Conservation (phyloP, 1,140 invertebrate species). For the Phortica variegata region DNA sequence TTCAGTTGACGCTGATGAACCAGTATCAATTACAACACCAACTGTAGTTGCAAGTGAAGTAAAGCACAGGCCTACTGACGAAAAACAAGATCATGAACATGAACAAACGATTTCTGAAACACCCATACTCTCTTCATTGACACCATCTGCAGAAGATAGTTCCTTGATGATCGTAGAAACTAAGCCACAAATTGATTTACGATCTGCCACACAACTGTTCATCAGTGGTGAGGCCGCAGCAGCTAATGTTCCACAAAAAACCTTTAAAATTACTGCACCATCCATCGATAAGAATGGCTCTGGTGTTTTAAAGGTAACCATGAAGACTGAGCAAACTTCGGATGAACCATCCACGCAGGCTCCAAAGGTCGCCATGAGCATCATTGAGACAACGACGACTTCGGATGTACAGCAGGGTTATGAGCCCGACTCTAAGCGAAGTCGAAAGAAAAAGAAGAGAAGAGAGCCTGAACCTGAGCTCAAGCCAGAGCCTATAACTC, state of each 20-base stretch:
- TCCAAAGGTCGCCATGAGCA: conserved; percentile 44
- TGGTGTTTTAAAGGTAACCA: conserved; percentile 37
- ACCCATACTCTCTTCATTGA: too few species aligned
- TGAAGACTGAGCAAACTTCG: conserved; percentile 10
- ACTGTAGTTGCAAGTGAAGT: too few species aligned
- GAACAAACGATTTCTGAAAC: too few species aligned
- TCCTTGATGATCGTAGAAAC: not conserved
- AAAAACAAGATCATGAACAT: too few species aligned
- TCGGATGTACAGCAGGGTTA: conserved; percentile 21
- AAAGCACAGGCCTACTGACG: too few species aligned
- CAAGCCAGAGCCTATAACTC: conserved; percentile 34
- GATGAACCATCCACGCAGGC: conserved; percentile 11
- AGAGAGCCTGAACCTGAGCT: conserved; percentile 32
- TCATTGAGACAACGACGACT: conserved; percentile 34
- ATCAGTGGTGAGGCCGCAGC: conserved; percentile 39
- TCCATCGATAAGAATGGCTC: conserved; percentile 37
- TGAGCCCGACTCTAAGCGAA: conserved; percentile 45
- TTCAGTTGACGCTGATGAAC: too few species aligned
- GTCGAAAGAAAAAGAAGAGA: conserved; percentile 57
- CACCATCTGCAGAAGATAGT: not conserved
- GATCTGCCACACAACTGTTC: conserved; percentile 44
- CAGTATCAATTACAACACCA: too few species aligned
- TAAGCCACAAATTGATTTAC: conserved; percentile 28
- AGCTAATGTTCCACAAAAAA: conserved; percentile 25
- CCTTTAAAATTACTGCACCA: conserved; percentile 42